Conservation (phyloP, 2,113 vertebrate species). For the Phyllostomus hastatus region DNA sequence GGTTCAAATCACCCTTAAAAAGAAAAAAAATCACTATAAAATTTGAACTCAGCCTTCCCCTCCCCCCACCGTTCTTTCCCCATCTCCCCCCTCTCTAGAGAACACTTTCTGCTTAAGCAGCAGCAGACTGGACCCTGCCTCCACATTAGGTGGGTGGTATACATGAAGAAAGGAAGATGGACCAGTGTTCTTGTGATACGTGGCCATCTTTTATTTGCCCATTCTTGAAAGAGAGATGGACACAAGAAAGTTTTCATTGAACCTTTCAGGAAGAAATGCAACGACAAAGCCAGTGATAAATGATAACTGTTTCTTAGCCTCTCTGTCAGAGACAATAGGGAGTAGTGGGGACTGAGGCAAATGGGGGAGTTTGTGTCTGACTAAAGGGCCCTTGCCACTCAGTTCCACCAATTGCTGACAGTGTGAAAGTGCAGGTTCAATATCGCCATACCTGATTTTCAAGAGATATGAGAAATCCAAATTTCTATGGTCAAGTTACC, state of each 20-base stretch:
- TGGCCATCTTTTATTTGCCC: neutral
- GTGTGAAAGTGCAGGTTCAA: neutral
- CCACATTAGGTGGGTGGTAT: rapidly evolving
- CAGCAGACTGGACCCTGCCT: neutral
- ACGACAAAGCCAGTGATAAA: neutral
- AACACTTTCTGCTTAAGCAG: neutral
- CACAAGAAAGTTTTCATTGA: neutral
- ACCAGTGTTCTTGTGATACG: neutral
- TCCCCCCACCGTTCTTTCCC: neutral
- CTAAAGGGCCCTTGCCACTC: neutral
- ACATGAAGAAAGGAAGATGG: neutral
- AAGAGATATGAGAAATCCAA: neutral
- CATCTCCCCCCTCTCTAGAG: neutral
- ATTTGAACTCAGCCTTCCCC: neutral
- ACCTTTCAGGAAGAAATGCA: neutral
- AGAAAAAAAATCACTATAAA: neutral
- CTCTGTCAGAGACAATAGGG: neutral
- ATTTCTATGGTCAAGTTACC: neutral
- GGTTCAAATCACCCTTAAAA: neutral
- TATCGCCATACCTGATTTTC: neutral
- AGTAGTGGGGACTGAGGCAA: neutral
- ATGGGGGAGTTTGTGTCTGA: neutral
- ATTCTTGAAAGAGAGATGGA: neutral
- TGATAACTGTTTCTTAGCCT: neutral
- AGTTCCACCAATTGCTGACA: neutral